Percentiles rank a stretch among this genome's conserved stretches.
Evolutionary conservation across 2,888 invertebrate genomes (phyloP).

Genomic region (Sepioteuthis lessoniana): DNA sequence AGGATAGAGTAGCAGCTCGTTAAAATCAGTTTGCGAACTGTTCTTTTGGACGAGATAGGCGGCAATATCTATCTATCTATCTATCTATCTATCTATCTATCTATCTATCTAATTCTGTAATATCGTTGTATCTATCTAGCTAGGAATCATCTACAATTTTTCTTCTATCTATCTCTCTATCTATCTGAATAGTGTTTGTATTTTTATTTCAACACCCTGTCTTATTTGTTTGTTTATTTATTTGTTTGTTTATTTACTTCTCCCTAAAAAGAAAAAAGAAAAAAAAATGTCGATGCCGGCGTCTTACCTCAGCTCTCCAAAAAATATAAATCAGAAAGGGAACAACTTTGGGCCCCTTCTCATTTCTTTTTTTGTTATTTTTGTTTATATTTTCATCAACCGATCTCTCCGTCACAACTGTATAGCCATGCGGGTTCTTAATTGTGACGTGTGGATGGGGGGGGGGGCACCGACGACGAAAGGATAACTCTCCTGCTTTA

Average conservation of each 20-base stretch:
- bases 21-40: too few species aligned
- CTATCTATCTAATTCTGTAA: too few species aligned
- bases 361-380: neutral
- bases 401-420: neutral
- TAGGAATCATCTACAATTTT: too few species aligned
- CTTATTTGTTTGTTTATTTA: neutral
- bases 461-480: neutral
- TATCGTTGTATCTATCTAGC: too few species aligned
- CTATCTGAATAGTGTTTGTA: too few species aligned
- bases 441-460: neutral
- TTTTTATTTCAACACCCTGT: neutral
- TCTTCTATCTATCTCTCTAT: too few species aligned
- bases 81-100: too few species aligned
- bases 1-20: too few species aligned
- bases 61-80: too few species aligned
- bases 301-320: neutral
- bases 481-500: neutral
- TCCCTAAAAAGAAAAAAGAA: neutral
- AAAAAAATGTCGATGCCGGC: neutral
- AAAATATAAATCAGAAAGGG: neutral
- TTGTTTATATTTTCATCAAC: neutral
- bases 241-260: neutral
- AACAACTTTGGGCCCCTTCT: neutral
- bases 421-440: neutral
- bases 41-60: too few species aligned